Evolutionary conservation across 2,113 vertebrate species (phyloP).

Genomic region (Sturnira hondurensis): DNA sequence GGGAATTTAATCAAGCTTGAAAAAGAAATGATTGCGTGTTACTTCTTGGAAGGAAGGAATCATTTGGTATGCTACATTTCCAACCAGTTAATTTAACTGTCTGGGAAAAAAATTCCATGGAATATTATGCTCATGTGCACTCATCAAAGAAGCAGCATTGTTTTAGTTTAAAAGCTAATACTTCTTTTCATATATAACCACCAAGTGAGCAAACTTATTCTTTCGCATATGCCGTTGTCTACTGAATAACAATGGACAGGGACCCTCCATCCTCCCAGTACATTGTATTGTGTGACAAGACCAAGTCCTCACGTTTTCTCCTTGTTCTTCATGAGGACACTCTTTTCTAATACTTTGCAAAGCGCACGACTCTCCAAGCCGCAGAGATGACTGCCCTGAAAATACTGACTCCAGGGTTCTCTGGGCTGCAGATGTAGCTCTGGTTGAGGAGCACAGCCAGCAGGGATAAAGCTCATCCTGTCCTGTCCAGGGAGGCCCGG

Average conservation of each 20-base stretch:
- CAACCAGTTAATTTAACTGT: constrained; percentile 56
- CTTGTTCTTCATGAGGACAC: not conserved
- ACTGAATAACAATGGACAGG: not conserved
- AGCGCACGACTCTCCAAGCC: not conserved
- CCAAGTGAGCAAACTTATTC: not conserved
- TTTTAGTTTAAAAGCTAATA: constrained; percentile 47
- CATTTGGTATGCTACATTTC: constrained; percentile 50
- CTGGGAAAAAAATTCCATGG: not conserved
- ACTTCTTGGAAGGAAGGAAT: constrained; percentile 53
- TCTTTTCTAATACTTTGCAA: not conserved
- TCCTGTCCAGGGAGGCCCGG: not conserved
- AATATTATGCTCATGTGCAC: constrained; percentile 2
- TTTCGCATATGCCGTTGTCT: not conserved
- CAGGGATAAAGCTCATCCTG: not conserved
- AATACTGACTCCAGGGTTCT: not conserved
- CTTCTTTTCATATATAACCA: not conserved
- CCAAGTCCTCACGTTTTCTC: not conserved
- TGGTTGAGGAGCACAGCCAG: not conserved
- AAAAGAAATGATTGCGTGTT: constrained; percentile 50
- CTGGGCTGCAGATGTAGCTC: not conserved
- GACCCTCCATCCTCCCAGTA: not conserved
- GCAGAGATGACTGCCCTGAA: not conserved
- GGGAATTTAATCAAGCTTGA: constrained; percentile 57
- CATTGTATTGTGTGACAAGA: not conserved
- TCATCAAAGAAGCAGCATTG: constrained; percentile 8